Conservation (phyloP, 2,113 vertebrate genomes). For the Tringa solitaria region DNA sequence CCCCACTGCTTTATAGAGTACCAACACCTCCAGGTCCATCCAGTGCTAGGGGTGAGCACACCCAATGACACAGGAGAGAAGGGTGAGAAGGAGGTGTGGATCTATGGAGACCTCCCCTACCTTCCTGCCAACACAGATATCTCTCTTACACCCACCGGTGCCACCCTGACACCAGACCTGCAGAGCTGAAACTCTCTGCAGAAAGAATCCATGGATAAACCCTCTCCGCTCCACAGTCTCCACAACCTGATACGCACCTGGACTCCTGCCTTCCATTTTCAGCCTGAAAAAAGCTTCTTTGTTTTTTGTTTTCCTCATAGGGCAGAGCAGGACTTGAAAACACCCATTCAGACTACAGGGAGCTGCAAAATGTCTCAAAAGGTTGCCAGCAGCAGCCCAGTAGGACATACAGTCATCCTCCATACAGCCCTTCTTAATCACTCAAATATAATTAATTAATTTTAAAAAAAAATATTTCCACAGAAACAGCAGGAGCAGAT, state of each 20-base stretch:
- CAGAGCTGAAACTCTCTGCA: background rate
- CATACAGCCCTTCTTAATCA: background rate
- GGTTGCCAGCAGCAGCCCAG: background rate
- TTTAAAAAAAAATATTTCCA: background rate
- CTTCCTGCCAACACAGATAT: background rate
- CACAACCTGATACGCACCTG: background rate
- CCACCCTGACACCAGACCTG: background rate
- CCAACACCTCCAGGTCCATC: background rate
- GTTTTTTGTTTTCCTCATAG: background rate
- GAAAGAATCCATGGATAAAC: background rate
- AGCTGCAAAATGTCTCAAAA: background rate
- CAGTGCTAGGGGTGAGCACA: background rate
- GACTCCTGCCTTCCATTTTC: background rate
- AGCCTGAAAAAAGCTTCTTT: background rate
- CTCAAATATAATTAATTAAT: constrained; percentile 55
- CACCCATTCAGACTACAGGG: background rate
- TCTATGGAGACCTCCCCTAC: background rate
- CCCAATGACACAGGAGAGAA: background rate
- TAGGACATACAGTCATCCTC: background rate
- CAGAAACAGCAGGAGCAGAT: constrained; percentile 29
- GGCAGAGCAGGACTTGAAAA: background rate
- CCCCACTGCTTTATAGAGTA: background rate
- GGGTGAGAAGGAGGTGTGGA: background rate
- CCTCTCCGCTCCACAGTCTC: background rate
- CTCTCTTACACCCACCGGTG: background rate